Conservation (phyloP, 2,797 vertebrate species). For the Sebastes hopkinsi region DNA sequence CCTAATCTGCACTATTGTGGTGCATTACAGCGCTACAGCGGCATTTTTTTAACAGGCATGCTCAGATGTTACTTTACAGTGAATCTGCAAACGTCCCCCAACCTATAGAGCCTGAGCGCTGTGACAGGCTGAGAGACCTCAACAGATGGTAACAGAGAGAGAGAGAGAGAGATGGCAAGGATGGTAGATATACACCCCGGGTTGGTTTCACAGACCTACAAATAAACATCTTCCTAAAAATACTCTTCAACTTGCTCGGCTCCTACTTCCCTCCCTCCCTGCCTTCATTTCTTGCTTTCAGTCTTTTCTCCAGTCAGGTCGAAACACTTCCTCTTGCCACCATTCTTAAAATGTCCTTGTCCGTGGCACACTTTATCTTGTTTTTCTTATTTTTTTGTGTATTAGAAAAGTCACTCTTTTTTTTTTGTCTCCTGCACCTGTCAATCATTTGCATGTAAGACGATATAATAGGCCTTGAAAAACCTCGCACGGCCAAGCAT, state of each 20-base stretch:
- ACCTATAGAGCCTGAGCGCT: slow-evolving; percentile 17
- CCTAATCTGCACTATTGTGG: not conserved
- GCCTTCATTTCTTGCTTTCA: not conserved
- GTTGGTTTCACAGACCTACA: slow-evolving; percentile 82
- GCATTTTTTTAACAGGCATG: not conserved
- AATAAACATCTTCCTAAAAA: slow-evolving; percentile 86
- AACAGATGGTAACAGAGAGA: slow-evolving; percentile 67
- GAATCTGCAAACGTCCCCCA: slow-evolving; percentile 40
- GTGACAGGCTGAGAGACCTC: slow-evolving; percentile 81
- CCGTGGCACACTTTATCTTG: not conserved
- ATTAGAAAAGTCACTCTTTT: not conserved
- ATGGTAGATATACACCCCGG: slow-evolving; percentile 76
- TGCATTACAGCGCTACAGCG: not conserved
- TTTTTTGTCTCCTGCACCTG: not conserved
- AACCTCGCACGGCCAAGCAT: not conserved
- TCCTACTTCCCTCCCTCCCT: slow-evolving; percentile 17
- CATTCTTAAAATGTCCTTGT: not conserved
- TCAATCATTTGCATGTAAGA: slow-evolving; percentile 12
- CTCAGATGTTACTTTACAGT: slow-evolving; percentile 13
- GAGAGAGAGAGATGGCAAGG: slow-evolving; percentile 48
- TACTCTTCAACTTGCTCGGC: slow-evolving; percentile 69
- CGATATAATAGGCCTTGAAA: slow-evolving; percentile 26
- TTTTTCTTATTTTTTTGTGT: not conserved
- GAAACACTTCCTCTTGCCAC: not conserved
- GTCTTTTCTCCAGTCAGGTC: not conserved